Evolutionary conservation across 2,113 vertebrate genomes (phyloP).

Genomic region (Macaca mulatta): DNA sequence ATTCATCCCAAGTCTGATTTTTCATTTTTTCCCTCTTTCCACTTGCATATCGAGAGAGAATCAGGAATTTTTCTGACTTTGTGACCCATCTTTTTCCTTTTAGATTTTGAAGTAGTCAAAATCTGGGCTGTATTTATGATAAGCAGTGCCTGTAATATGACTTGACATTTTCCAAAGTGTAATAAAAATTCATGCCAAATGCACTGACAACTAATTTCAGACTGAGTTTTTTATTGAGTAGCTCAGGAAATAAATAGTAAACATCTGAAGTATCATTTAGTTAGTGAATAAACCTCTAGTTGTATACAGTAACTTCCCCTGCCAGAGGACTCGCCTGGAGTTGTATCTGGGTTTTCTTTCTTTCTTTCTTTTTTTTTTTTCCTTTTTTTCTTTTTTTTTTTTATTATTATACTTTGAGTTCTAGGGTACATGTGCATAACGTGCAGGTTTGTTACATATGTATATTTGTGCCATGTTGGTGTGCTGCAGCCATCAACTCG

Average conservation of each 20-base stretch:
- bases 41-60: background rate
- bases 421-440: no score
- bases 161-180: background rate
- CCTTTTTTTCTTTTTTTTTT: no score
- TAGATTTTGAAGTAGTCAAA: conserved; percentile 28
- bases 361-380: background rate
- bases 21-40: background rate
- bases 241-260: conserved; percentile 4
- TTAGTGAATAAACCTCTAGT: background rate
- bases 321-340: background rate
- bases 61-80: background rate
- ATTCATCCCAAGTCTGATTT: background rate
- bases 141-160: background rate
- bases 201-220: background rate
- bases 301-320: background rate
- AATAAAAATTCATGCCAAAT: background rate
- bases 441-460: no score
- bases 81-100: background rate
- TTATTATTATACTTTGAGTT: no score
- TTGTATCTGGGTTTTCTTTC: background rate
- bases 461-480: no score
- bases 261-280: conserved; percentile 22
- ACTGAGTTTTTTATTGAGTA: background rate
- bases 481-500: no score
- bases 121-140: background rate